A percentile compares a stretch with the other conserved stretches of the same genome.
These are phyloP conservation scores for Ectropis grisescens DNA, from an alignment of 1,140 invertebrate species.

Conservation along the genomic window DNA sequence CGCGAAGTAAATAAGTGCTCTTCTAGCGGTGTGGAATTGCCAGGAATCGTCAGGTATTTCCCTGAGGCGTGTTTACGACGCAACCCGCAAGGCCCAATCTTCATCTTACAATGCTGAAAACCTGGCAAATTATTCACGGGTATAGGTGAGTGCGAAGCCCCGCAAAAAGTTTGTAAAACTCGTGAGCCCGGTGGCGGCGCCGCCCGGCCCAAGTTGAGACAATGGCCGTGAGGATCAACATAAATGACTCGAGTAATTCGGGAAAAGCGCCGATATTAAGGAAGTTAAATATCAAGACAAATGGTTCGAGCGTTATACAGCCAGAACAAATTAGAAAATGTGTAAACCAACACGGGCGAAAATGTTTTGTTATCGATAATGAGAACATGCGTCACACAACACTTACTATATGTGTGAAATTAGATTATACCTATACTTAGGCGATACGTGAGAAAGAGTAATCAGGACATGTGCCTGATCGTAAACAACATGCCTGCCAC, in stretches of 20 bases:
- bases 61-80: constrained; percentile 31
- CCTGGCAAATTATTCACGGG: constrained; percentile 24
- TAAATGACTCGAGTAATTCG: constrained; percentile 3
- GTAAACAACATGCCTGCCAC: too few species aligned
- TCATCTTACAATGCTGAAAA: constrained; percentile 11
- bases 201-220: background rate
- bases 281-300: too few species aligned
- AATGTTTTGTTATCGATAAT: too few species aligned
- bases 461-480: too few species aligned
- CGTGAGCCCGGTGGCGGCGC: background rate
- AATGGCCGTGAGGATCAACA: constrained; percentile 4
- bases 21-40: constrained; percentile 6
- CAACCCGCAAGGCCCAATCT: constrained; percentile 13
- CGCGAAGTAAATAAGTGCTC: constrained; percentile 7
- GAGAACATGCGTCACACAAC: too few species aligned
- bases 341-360: too few species aligned
- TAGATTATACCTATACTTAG: too few species aligned
- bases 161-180: constrained; percentile 9
- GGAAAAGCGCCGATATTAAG: too few species aligned
- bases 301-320: too few species aligned
- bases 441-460: too few species aligned
- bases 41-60: constrained; percentile 22
- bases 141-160: constrained; percentile 18
- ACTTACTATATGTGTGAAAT: too few species aligned
- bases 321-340: too few species aligned